A percentile compares a stretch with the other conserved stretches of the same genome.
These are phyloP conservation scores for Apamea epomidion DNA, from an alignment of 2,888 invertebrate species.

Conservation along the genomic window DNA sequence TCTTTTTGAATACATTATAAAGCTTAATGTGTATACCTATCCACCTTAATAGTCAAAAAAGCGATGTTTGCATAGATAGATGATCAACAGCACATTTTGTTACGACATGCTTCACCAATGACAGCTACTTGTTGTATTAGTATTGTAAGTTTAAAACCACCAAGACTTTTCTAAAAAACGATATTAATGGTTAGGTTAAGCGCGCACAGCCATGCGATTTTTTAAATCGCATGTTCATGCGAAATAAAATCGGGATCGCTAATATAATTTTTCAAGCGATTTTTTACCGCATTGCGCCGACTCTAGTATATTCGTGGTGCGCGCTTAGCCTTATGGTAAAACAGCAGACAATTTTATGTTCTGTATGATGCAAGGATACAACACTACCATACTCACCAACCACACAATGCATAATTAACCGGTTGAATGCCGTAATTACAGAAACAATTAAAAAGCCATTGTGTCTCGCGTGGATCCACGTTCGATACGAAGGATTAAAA, in stretches of 20 bases:
- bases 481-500: constrained; percentile 1
- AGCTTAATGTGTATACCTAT: background rate
- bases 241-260: background rate
- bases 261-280: background rate
- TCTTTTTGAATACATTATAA: background rate
- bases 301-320: background rate
- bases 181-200: constrained; percentile 16
- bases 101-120: constrained; percentile 51
- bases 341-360: constrained; percentile 9
- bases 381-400: constrained; percentile 67
- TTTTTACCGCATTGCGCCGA: background rate
- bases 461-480: background rate
- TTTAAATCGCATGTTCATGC: background rate
- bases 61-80: constrained; percentile 14
- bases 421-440: background rate
- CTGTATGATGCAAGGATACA: constrained; percentile 49
- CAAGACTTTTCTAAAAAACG: constrained; percentile 24
- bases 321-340: constrained; percentile 19
- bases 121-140: constrained; percentile 41
- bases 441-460: background rate
- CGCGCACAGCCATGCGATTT: background rate
- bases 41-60: constrained; percentile 17
- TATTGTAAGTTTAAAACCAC: constrained; percentile 43
- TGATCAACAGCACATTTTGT: constrained; percentile 25
- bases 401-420: constrained; percentile 38